Evolutionary conservation across 1,140 invertebrate species (phyloP).

Genomic region (Calliopsis andreniformis): DNA sequence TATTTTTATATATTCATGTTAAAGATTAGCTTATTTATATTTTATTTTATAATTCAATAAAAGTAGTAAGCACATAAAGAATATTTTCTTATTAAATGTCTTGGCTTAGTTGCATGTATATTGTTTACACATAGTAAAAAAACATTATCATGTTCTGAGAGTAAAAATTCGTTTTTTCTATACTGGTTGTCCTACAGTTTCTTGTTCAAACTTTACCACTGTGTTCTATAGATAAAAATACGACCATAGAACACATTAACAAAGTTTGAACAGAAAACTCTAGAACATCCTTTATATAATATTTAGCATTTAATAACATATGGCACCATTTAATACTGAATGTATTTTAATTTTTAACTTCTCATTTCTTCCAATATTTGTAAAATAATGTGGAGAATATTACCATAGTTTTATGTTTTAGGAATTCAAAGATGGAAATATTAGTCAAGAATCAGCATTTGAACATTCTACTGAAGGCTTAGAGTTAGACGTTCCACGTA

Average conservation of each 20-base stretch:
- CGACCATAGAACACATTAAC: too few relatives aligned
- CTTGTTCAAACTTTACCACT: too few relatives aligned
- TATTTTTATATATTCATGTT: background rate
- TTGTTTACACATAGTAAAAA: slow-evolving; percentile 5
- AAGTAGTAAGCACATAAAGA: background rate
- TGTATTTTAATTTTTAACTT: slow-evolving; percentile 22
- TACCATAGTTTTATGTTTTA: slow-evolving; percentile 60
- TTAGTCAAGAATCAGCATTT: slow-evolving; percentile 67
- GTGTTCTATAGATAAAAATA: too few relatives aligned
- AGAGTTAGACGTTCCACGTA: slow-evolving; percentile 75
- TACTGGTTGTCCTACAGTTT: too few relatives aligned
- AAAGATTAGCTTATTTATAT: background rate
- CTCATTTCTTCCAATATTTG: slow-evolving; percentile 5
- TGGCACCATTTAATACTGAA: background rate
- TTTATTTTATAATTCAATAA: background rate
- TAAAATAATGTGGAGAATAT: slow-evolving; percentile 1
- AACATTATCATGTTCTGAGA: background rate
- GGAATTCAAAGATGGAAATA: slow-evolving; percentile 78
- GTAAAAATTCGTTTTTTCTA: too few relatives aligned
- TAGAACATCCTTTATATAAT: too few relatives aligned
- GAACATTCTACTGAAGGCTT: slow-evolving; percentile 70
- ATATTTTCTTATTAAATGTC: background rate
- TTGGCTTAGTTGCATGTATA: slow-evolving; percentile 44
- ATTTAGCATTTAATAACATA: too few relatives aligned
- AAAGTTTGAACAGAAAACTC: too few relatives aligned